These are phyloP conservation scores for Laothoe populi DNA, from an alignment of 2,888 invertebrate species.

Conservation along the genomic window DNA sequence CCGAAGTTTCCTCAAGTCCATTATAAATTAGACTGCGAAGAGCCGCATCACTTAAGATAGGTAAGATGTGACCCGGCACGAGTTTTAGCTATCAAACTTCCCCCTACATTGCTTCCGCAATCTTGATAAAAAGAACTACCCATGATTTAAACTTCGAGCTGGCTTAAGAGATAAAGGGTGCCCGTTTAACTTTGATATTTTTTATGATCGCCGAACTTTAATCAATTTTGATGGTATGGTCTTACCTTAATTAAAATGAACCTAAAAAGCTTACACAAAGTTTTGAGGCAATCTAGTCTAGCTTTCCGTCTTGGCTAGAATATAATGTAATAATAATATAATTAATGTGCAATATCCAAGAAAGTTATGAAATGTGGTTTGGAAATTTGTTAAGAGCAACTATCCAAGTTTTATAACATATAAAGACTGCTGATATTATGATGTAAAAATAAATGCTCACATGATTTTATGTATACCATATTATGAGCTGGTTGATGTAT, in stretches of 20 bases:
- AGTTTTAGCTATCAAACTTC: conserved; percentile 76
- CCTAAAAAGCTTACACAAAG: conserved; percentile 13
- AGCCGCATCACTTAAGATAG: conserved; percentile 84
- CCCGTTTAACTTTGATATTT: conserved; percentile 60
- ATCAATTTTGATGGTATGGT: conserved; percentile 39
- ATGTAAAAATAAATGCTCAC: not conserved
- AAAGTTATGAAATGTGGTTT: not conserved
- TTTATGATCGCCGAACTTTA: conserved; percentile 38
- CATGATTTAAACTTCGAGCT: conserved; percentile 77
- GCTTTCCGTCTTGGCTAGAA: conserved; percentile 35
- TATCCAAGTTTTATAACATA: not conserved
- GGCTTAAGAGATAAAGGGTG: conserved; percentile 68
- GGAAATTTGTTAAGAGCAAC: not conserved
- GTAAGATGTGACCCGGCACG: conserved; percentile 82
- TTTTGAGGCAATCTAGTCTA: conserved; percentile 33
- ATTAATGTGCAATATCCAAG: no score
- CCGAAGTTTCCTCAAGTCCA: conserved; percentile 84
- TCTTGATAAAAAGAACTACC: conserved; percentile 83
- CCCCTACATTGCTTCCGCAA: conserved; percentile 72
- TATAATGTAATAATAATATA: conserved; percentile 29
- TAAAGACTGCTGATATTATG: no score
- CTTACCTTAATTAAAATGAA: conserved; percentile 27
- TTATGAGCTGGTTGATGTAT: not conserved
- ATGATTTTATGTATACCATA: no score
- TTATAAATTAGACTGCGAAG: conserved; percentile 85